phyloP scores from a whole-genome alignment of 2,888 invertebrate species.

The Apodemia zela region DNA sequence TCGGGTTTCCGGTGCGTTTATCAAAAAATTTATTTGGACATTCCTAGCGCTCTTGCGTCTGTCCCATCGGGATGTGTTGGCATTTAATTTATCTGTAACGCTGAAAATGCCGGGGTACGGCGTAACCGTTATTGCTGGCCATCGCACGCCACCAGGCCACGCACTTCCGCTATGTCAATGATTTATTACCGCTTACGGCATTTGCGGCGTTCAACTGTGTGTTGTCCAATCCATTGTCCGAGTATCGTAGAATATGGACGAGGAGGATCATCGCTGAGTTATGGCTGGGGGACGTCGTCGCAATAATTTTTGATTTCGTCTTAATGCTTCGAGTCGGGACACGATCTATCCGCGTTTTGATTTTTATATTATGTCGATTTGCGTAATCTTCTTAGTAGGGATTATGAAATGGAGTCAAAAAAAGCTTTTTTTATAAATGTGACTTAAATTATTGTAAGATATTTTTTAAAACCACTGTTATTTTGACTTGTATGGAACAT shows the following conservation, averaged over 20 bases:
- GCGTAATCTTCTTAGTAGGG: too few relatives aligned
- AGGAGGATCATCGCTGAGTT: slow-evolving; percentile 66
- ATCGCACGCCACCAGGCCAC: slow-evolving; percentile 50
- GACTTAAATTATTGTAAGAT: too few relatives aligned
- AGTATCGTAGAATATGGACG: slow-evolving; percentile 62
- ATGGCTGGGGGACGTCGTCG: slow-evolving; percentile 54
- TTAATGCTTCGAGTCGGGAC: slow-evolving; percentile 39
- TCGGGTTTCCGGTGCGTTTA: slow-evolving; percentile 73
- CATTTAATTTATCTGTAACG: slow-evolving; percentile 77
- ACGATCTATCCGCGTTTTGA: slow-evolving; percentile 4
- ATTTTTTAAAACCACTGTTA: too few relatives aligned
- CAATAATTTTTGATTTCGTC: slow-evolving; percentile 65
- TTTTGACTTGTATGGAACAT: too few relatives aligned
- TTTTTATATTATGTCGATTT: background rate
- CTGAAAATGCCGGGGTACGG: slow-evolving; percentile 64
- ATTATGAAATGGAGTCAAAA: too few relatives aligned
- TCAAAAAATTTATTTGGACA: slow-evolving; percentile 77
- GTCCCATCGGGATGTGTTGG: slow-evolving; percentile 65
- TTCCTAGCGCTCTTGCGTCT: slow-evolving; percentile 67
- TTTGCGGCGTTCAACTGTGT: slow-evolving; percentile 65
- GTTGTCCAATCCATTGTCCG: slow-evolving; percentile 72
- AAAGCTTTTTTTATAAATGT: too few relatives aligned
- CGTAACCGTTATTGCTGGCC: slow-evolving; percentile 66
- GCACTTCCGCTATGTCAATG: slow-evolving; percentile 78
- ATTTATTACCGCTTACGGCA: slow-evolving; percentile 71